phyloP scores from a whole-genome alignment of 2,888 invertebrate genomes.

The Ellobium chinense region DNA sequence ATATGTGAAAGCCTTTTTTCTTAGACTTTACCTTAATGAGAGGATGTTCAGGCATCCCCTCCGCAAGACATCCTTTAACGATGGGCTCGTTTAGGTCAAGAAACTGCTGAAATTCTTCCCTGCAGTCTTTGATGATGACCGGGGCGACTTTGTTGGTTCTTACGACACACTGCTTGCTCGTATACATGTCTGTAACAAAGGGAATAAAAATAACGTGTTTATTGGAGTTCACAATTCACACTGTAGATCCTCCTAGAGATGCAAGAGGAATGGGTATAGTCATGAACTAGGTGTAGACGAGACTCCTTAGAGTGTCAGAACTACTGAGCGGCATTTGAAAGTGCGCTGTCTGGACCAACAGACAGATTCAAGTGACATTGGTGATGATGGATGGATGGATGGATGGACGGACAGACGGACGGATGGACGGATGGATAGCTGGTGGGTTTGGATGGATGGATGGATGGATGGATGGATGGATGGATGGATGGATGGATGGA shows the following conservation, averaged over 20 bases:
- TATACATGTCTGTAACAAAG: constrained; percentile 40
- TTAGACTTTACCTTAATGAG: constrained; percentile 71
- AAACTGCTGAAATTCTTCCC: constrained; percentile 75
- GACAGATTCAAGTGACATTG: too few relatives aligned
- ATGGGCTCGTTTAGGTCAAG: constrained; percentile 74
- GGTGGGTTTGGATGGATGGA: not conserved
- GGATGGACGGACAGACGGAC: not conserved
- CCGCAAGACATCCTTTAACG: constrained; percentile 72
- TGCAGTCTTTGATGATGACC: constrained; percentile 76
- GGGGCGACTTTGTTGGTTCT: constrained; percentile 76
- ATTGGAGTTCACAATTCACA: not conserved
- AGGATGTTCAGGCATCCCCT: constrained; percentile 71
- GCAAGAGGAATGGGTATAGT: too few relatives aligned
- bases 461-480: not conserved
- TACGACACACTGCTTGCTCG: constrained; percentile 56
- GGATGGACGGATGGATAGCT: not conserved
- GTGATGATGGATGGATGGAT: not conserved
- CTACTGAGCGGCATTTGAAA: too few relatives aligned
- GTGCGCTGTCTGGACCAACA: too few relatives aligned
- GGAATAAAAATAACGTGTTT: too few relatives aligned
- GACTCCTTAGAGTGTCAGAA: too few relatives aligned
- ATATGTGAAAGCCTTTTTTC: too few relatives aligned
- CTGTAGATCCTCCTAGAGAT: not conserved
- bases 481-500: not conserved
- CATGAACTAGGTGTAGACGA: too few relatives aligned